Evolutionary conservation across 2,797 vertebrate genomes (phyloP).

Genomic region (Phylloscopus collybita): DNA sequence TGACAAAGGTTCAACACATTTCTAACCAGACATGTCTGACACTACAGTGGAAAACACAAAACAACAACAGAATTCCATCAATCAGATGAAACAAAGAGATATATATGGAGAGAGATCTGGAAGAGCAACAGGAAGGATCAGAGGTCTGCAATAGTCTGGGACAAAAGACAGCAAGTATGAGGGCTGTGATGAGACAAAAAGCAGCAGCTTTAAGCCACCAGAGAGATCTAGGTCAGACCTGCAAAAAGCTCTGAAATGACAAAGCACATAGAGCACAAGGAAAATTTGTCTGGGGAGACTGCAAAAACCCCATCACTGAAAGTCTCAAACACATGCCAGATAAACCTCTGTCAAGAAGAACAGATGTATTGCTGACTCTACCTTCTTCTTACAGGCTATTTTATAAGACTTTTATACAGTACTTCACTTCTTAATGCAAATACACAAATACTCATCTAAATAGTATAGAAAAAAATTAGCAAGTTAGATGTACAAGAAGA

Average conservation of each 20-base stretch:
- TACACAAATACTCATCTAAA: background rate
- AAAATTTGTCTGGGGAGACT: background rate
- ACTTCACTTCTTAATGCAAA: background rate
- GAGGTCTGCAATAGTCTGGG: background rate
- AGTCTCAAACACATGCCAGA: background rate
- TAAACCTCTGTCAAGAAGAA: background rate
- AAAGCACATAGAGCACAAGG: background rate
- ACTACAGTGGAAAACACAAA: background rate
- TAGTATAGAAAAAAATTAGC: background rate
- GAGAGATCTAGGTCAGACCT: background rate
- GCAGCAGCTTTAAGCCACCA: background rate
- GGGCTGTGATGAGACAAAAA: background rate
- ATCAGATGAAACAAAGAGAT: background rate
- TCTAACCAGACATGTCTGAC: background rate
- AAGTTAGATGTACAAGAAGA: background rate
- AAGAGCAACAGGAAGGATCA: background rate
- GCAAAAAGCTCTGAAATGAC: background rate
- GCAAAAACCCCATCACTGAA: background rate
- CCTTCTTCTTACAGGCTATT: background rate
- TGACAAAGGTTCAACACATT: background rate
- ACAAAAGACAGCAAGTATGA: background rate
- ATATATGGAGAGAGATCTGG: background rate
- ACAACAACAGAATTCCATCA: background rate
- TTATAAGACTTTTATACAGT: background rate
- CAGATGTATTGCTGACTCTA: background rate